A percentile compares a stretch with the other conserved stretches of the same genome.
These are phyloP conservation scores for Apamea crenata DNA, from an alignment of 2,888 invertebrate genomes.

Conservation along the genomic window DNA sequence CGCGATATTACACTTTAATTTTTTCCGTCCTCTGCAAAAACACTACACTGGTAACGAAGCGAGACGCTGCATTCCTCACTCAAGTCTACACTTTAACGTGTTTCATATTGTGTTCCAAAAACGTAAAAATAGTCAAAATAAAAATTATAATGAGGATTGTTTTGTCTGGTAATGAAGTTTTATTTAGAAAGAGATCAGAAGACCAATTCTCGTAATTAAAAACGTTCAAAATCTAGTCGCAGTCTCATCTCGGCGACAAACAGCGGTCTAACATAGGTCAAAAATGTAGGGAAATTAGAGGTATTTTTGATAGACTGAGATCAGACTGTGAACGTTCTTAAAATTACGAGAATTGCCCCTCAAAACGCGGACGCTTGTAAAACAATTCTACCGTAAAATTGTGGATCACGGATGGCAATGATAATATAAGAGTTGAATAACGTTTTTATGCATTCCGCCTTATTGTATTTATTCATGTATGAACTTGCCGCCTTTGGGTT, in stretches of 20 bases:
- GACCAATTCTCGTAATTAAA: no score
- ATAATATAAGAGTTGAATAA: slow-evolving; percentile 46
- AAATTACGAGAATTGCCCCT: no score
- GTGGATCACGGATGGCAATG: slow-evolving; percentile 42
- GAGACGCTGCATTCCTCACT: slow-evolving; percentile 9
- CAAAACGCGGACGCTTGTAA: slow-evolving; percentile 44
- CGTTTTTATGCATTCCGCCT: slow-evolving; percentile 54
- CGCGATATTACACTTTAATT: slow-evolving; percentile 26
- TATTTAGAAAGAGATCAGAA: slow-evolving; percentile 39
- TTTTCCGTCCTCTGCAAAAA: slow-evolving; percentile 12
- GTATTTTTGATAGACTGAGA: no score
- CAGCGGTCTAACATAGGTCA: no score
- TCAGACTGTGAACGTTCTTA: no score
- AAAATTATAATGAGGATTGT: slow-evolving; percentile 9
- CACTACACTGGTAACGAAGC: slow-evolving; percentile 18
- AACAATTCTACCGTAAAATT: slow-evolving; percentile 59
- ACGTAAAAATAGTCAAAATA: slow-evolving; percentile 3
- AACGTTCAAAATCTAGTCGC: no score
- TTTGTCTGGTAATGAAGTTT: slow-evolving; percentile 40
- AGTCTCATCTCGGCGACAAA: no score
- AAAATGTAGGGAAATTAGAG: no score
- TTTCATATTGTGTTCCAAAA: slow-evolving; percentile 17
- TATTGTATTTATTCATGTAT: slow-evolving; percentile 43
- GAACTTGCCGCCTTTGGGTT: slow-evolving; percentile 21
- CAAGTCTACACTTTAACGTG: neutral